These are phyloP conservation scores for Prunella strophiata DNA, from an alignment of 2,797 vertebrate genomes.

Conservation along the genomic window DNA sequence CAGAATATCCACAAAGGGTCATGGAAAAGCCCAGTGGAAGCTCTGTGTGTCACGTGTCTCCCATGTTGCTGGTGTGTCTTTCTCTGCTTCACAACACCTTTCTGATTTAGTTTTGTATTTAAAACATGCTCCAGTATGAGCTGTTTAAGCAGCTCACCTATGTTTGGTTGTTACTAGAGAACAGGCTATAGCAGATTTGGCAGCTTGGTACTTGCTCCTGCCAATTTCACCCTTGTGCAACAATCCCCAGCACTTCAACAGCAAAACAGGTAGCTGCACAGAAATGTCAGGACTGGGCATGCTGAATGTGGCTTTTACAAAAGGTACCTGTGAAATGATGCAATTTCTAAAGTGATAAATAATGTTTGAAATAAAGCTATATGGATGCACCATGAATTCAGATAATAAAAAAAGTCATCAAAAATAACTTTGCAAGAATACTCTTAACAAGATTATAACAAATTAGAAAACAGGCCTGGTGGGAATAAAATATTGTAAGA, in stretches of 20 bases:
- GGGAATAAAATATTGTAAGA: not conserved
- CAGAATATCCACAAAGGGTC: not conserved
- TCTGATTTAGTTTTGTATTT: not conserved
- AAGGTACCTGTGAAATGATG: not conserved
- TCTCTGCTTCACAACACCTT: not conserved
- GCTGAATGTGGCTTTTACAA: not conserved
- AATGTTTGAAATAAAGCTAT: not conserved
- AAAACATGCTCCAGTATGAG: not conserved
- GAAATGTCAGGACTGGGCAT: not conserved
- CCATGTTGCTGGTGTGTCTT: not conserved
- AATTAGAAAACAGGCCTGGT: not conserved
- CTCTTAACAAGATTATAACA: not conserved
- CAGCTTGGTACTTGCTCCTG: not conserved
- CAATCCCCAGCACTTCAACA: not conserved
- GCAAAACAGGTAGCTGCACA: not conserved
- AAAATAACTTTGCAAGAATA: not conserved
- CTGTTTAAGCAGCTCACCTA: not conserved
- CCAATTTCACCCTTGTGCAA: not conserved
- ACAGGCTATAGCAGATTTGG: not conserved
- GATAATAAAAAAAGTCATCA: not conserved
- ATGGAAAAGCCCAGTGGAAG: not conserved
- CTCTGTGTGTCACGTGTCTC: not conserved
- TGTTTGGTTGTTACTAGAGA: fast-evolving
- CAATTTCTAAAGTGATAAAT: not conserved
- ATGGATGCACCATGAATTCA: not conserved